Percentiles rank a stretch among this genome's conserved stretches.
These are phyloP conservation scores for Ochotona princeps DNA, from an alignment of 2,113 vertebrate species.

Conservation along the genomic window DNA sequence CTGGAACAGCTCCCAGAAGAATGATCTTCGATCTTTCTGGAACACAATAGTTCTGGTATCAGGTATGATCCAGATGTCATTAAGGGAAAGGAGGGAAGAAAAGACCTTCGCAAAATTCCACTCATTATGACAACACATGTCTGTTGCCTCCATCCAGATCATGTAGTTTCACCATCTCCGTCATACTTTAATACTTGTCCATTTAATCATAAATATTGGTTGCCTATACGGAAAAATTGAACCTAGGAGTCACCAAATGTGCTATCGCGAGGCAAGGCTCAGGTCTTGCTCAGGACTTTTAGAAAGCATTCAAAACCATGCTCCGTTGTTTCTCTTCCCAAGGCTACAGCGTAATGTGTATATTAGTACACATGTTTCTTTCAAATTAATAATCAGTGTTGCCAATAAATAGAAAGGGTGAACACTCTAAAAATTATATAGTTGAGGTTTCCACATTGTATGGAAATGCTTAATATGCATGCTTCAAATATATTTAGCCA, in stretches of 20 bases:
- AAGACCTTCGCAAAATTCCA: not conserved
- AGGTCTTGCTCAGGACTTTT: not conserved
- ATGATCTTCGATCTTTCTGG: constrained; percentile 41
- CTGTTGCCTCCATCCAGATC: not conserved
- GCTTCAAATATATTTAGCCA: too few species aligned
- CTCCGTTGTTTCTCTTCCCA: constrained; percentile 25
- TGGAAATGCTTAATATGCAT: too few species aligned
- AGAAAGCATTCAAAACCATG: constrained; percentile 33
- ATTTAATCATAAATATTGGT: constrained; percentile 61
- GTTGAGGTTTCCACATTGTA: too few species aligned
- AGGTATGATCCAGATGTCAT: not conserved
- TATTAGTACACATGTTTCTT: not conserved
- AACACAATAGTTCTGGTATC: not conserved
- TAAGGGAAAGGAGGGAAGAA: not conserved
- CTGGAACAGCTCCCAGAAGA: not conserved
- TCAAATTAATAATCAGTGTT: not conserved
- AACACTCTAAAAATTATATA: not conserved
- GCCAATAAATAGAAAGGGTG: not conserved
- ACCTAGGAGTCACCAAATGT: constrained; percentile 35
- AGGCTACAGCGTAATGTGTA: not conserved
- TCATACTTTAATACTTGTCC: constrained; percentile 50
- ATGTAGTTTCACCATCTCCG: constrained; percentile 3
- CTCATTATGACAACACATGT: constrained; percentile 52
- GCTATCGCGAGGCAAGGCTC: constrained; percentile 32
- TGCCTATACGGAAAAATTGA: not conserved